Conservation (phyloP, 2,113 vertebrate species). For the Murina feae region DNA sequence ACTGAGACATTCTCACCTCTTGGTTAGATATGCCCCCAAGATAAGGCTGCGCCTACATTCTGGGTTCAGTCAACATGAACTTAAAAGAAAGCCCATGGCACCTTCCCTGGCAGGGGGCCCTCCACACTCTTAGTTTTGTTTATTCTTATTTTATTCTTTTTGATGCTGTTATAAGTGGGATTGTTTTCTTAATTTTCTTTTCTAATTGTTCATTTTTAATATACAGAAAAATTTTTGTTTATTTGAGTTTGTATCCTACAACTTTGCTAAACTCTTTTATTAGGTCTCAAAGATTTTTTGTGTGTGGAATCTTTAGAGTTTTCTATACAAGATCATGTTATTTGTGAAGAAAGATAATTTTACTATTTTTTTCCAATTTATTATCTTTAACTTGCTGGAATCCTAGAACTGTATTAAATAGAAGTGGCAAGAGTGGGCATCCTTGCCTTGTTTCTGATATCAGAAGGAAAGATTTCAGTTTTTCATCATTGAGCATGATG, state of each 20-base stretch:
- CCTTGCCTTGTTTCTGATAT: not conserved
- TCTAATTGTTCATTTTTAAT: not conserved
- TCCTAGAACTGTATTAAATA: not conserved
- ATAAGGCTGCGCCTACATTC: no score
- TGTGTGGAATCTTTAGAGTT: not conserved
- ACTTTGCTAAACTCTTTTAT: not conserved
- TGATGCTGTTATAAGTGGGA: not conserved
- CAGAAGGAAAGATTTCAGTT: not conserved
- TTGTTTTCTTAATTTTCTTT: not conserved
- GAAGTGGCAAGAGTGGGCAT: not conserved
- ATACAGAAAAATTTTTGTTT: not conserved
- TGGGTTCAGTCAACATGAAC: no score
- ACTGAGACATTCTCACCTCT: no score
- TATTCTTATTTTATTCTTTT: not conserved
- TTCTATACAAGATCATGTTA: not conserved
- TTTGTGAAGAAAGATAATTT: not conserved
- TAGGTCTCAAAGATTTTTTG: not conserved
- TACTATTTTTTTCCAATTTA: not conserved
- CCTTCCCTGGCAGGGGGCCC: no score
- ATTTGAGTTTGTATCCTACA: not conserved
- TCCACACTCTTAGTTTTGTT: no score
- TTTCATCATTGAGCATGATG: not conserved
- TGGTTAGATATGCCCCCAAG: no score
- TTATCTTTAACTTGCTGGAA: not conserved
- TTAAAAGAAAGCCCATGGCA: no score